Conservation (phyloP, 2,113 vertebrate species). For the Saimiri boliviensis region DNA sequence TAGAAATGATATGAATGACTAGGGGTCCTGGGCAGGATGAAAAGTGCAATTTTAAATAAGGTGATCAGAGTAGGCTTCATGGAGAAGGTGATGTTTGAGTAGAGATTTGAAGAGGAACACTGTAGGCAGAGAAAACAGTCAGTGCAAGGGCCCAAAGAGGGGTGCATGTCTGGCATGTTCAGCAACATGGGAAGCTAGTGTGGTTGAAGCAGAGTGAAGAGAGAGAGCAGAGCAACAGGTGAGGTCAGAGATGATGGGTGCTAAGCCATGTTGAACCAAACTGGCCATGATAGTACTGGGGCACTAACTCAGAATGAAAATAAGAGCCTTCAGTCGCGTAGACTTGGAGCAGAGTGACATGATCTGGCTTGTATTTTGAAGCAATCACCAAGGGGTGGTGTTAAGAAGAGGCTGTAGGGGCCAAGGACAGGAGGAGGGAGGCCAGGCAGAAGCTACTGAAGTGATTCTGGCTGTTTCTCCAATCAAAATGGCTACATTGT, state of each 20-base stretch:
- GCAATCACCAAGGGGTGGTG: neutral
- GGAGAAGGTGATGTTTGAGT: neutral
- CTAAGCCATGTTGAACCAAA: neutral
- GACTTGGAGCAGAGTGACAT: neutral
- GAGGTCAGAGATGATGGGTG: neutral
- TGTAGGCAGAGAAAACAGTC: neutral
- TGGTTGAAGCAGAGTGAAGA: neutral
- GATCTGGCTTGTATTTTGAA: neutral
- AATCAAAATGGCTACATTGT: neutral
- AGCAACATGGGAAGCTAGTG: neutral
- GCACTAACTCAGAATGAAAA: neutral
- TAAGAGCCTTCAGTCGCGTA: neutral
- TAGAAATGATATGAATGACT: neutral
- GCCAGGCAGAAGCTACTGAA: neutral
- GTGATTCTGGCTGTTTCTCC: neutral
- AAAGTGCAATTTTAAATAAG: neutral
- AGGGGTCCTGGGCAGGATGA: neutral
- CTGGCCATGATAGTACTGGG: too few species aligned
- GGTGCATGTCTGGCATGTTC: neutral
- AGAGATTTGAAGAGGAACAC: neutral
- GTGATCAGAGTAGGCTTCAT: neutral
- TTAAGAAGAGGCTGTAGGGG: neutral
- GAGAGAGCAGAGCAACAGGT: neutral
- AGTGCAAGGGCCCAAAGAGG: neutral
- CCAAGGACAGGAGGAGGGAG: neutral